Evolutionary conservation across 2,113 vertebrate genomes (phyloP).

Genomic region (Dromaius novaehollandiae): DNA sequence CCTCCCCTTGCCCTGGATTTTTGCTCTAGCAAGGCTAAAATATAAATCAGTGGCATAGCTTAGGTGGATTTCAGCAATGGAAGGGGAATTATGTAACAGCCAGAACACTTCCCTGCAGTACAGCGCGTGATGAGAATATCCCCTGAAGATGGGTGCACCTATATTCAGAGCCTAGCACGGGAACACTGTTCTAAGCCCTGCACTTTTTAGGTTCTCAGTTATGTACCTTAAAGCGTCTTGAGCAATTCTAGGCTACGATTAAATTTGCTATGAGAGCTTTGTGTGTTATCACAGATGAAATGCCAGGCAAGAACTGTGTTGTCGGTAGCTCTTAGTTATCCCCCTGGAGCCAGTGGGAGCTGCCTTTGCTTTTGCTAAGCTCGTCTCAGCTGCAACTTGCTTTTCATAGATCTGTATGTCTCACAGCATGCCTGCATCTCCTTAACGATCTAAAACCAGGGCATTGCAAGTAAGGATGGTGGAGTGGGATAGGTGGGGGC

Average conservation of each 20-base stretch:
- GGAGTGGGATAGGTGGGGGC: rapidly evolving
- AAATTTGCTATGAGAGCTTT: neutral
- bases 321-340: neutral
- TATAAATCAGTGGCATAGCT: neutral
- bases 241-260: neutral
- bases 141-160: neutral
- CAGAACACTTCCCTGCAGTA: neutral
- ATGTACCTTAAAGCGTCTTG: neutral
- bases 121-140: neutral
- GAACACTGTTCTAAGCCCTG: neutral
- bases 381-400: neutral
- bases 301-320: neutral
- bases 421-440: neutral
- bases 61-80: neutral
- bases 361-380: neutral
- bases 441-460: neutral
- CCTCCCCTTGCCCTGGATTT: neutral
- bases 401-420: neutral
- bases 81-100: neutral
- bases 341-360: neutral
- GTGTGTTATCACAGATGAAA: neutral
- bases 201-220: neutral
- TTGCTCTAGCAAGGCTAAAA: neutral
- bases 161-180: neutral
- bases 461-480: neutral